Evolutionary conservation across 1,140 invertebrate genomes (phyloP).

Genomic region (Drosophila prosaltans): DNA sequence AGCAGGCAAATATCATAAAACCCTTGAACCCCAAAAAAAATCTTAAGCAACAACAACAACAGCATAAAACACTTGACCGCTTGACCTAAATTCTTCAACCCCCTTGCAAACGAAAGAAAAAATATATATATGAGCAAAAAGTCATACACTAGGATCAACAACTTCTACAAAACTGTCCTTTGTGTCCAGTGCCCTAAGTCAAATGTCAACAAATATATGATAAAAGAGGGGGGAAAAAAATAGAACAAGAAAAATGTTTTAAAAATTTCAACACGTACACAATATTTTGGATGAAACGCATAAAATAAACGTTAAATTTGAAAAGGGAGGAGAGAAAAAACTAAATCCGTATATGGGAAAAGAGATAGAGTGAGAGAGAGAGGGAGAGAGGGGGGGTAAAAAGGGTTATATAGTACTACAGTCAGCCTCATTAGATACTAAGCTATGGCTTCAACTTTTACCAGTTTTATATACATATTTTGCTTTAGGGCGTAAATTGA

Average conservation of each 20-base stretch:
- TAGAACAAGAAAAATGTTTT: conserved; percentile 68
- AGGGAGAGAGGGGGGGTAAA: conserved; percentile 4
- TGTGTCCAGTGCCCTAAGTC: conserved; percentile 47
- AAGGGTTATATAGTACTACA: conserved; percentile 44
- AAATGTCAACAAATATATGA: conserved; percentile 58
- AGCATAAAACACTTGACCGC: conserved; percentile 73
- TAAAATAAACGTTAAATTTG: conserved; percentile 64
- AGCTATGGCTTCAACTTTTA: conserved; percentile 44
- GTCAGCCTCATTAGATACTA: conserved; percentile 58
- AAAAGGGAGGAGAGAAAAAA: conserved; percentile 32
- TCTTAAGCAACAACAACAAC: conserved; percentile 20
- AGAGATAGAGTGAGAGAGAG: neutral
- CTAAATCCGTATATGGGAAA: neutral
- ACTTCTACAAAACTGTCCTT: conserved; percentile 42
- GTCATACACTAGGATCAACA: conserved; percentile 48
- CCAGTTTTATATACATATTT: conserved; percentile 38
- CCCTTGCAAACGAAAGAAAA: conserved; percentile 26
- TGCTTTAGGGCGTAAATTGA: conserved; percentile 64
- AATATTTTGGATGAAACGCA: conserved; percentile 72
- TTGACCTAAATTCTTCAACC: conserved; percentile 64
- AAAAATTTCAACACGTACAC: conserved; percentile 78
- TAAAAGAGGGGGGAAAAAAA: conserved; percentile 13
- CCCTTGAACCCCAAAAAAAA: conserved; percentile 38
- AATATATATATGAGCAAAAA: neutral
- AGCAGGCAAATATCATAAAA: conserved; percentile 67